Evolutionary conservation across 2,797 vertebrate genomes (phyloP), one percentile per base, ranked within the genome.

Genomic region (Ibycter americanus): DNA sequence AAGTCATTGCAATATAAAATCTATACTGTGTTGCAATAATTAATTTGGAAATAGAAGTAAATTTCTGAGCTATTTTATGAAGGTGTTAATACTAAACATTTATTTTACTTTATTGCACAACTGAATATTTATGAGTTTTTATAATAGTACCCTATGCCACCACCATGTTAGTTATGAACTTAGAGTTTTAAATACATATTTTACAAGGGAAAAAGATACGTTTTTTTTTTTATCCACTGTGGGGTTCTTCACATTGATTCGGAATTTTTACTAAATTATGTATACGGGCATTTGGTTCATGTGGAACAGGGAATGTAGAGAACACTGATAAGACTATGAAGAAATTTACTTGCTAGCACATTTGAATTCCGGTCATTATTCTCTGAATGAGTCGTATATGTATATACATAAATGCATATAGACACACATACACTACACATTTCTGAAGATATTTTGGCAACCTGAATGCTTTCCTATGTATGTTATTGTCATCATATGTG

Each of bases 401-500:
- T 52, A 23, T 36, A 38, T 32, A 34, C 5, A 4, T 29, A 26
- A 13, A 7, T 52, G 56, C 32, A 17, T 46, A 51, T 6, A 31
- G 47, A 26, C 38, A 63, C 22, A 44, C 15, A 16, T 26, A 26
- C 3, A 13, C 56, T 80, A 46, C 42, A 19, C 23, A 5, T 93
- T 76, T 93, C 65, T 73, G 73, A 88, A 94, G 93, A 91, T 93
- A 92, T 95, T 97, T 97, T 97, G 95, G 94, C 96, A 95, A 91
- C 87, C 81, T 96, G 87, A 73, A 83, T 85, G 65, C 6, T 91
- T 67, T 87, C 14, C 25, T 73, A 0, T 66, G 3, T 56, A 16
- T 38, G 29, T 67, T 85, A 9, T 54, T 94, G 49, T 90, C 70
- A 59, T 40, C 20, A 11, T 9, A 12, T 19, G 9, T 95, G 62